phyloP scores from a whole-genome alignment of 2,113 vertebrate species.

The Merops nubicus region DNA sequence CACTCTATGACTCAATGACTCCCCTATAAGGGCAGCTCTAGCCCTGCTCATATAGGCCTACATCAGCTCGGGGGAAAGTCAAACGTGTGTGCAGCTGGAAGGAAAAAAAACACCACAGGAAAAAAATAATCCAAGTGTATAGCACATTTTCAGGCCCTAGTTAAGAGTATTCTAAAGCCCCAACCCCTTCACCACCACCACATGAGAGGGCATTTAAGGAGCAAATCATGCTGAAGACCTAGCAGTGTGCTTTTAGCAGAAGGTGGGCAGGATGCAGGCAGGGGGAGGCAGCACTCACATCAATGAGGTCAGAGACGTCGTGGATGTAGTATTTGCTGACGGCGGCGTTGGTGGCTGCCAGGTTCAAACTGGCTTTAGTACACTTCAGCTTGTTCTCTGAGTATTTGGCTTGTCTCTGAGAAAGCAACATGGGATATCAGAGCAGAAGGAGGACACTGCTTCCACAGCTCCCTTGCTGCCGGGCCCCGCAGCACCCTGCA shows the following conservation, averaged over 20 bases:
- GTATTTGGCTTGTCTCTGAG: slow-evolving; percentile 96
- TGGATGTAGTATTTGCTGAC: slow-evolving; percentile 99
- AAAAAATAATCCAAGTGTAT: background rate
- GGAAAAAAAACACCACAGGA: background rate
- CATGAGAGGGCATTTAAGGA: accelerated
- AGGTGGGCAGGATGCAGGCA: accelerated
- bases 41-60: background rate
- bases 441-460: background rate
- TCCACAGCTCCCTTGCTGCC: background rate
- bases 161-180: background rate
- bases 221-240: background rate
- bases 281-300: slow-evolving; percentile 80
- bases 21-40: background rate
- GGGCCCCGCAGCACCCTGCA: background rate
- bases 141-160: background rate
- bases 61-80: background rate
- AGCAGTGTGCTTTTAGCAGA: background rate
- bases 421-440: background rate
- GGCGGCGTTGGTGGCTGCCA: slow-evolving; percentile 93
- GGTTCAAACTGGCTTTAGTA: slow-evolving; percentile 94
- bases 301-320: slow-evolving; percentile 95
- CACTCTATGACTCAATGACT: background rate
- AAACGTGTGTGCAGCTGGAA: background rate
- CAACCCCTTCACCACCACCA: background rate
- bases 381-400: slow-evolving; percentile 99